Percentiles rank a stretch among this genome's conserved stretches.
Evolutionary conservation across 1,140 invertebrate species (phyloP).

Genomic region (Drosophila gunungcola): DNA sequence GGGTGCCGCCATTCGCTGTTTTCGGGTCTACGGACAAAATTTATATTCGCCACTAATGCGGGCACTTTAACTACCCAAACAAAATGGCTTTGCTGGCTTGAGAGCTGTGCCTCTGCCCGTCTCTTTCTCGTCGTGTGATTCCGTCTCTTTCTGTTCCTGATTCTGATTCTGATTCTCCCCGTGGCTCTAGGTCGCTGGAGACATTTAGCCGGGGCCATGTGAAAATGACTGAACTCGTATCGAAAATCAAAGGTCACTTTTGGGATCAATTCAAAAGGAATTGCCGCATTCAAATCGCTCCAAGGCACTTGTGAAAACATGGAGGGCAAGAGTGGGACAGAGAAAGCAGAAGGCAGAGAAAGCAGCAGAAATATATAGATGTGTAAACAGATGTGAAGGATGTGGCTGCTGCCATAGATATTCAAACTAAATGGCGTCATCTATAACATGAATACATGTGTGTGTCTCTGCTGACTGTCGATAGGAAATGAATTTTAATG

Average conservation of each 20-base stretch:
- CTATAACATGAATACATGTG: constrained; percentile 59
- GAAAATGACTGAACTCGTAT: constrained; percentile 81
- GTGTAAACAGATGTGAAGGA: constrained; percentile 34
- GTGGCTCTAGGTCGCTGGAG: constrained; percentile 54
- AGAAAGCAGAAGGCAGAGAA: background rate
- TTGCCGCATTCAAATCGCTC: constrained; percentile 82
- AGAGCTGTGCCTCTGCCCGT: background rate
- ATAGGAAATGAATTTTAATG: constrained; percentile 84
- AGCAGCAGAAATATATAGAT: constrained; percentile 2
- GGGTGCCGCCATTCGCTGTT: constrained; percentile 21
- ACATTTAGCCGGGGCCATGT: constrained; percentile 74
- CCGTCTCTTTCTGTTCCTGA: constrained; percentile 1
- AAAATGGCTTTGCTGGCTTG: constrained; percentile 61
- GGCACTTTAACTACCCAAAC: constrained; percentile 81
- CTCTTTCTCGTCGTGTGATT: background rate
- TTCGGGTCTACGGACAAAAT: constrained; percentile 66
- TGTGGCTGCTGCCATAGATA: constrained; percentile 69
- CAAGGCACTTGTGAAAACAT: constrained; percentile 72
- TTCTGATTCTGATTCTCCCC: background rate
- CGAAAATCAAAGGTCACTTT: constrained; percentile 83
- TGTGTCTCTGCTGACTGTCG: constrained; percentile 68
- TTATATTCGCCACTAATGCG: constrained; percentile 81
- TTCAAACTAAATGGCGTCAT: constrained; percentile 83
- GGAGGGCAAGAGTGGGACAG: background rate
- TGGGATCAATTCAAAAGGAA: constrained; percentile 83